Percentiles rank a stretch among this genome's conserved stretches.
Conservation (phyloP, 2,113 vertebrate species). For the Paralichthys olivaceus region DNA sequence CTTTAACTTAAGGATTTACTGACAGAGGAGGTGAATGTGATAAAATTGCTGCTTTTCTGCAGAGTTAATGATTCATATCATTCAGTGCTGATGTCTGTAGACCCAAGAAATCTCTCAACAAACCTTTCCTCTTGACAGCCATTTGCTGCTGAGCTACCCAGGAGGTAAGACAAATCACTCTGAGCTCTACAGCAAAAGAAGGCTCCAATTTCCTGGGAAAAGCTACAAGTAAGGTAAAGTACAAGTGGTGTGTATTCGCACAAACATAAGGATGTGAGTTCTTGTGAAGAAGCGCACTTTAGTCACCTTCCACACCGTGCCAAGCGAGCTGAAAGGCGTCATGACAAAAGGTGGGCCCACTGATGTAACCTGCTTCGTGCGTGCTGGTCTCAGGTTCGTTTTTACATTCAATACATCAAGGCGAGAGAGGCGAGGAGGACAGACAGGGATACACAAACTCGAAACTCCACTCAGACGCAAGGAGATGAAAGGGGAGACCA, state of each 20-base stretch:
- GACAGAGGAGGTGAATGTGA: neutral
- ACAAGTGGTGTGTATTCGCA: slow-evolving; percentile 1
- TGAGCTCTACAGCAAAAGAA: slow-evolving; percentile 1
- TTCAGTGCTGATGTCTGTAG: slow-evolving; percentile 3
- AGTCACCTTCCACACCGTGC: neutral
- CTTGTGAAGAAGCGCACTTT: neutral
- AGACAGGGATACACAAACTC: slow-evolving; percentile 52
- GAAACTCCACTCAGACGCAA: slow-evolving; percentile 41
- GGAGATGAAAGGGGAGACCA: slow-evolving; percentile 57
- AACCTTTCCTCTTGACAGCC: neutral
- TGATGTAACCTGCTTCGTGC: slow-evolving; percentile 20
- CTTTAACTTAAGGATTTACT: too few relatives aligned
- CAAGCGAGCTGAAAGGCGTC: slow-evolving; percentile 2
- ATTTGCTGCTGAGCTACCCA: slow-evolving; percentile 15
- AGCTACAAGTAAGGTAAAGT: neutral
- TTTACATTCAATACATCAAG: slow-evolving; percentile 43
- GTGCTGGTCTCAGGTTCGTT: slow-evolving; percentile 3
- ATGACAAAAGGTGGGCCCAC: slow-evolving; percentile 29
- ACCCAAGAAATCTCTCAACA: slow-evolving; percentile 5
- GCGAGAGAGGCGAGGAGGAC: slow-evolving; percentile 47
- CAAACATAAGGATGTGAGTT: neutral
- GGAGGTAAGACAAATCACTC: slow-evolving; percentile 10
- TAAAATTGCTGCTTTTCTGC: slow-evolving; percentile 9
- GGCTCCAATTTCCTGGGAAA: slow-evolving; percentile 3
- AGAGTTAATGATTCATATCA: neutral